Percentiles rank a stretch among this genome's conserved stretches.
Evolutionary conservation across 1,140 invertebrate genomes (phyloP).

Genomic region (Macrobrachium nipponense): DNA sequence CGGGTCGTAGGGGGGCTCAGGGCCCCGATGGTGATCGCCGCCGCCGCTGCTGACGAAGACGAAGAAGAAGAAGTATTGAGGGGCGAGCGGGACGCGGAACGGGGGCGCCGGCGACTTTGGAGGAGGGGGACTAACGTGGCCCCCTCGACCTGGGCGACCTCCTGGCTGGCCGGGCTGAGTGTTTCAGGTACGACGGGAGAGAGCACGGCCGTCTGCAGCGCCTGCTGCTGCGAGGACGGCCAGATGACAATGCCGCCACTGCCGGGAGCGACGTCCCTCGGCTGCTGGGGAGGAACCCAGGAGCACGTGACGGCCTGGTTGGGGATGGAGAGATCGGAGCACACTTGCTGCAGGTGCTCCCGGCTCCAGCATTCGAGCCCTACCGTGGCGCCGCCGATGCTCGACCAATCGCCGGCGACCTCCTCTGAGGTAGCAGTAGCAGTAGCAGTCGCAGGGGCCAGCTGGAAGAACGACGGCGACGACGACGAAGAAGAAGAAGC

Average conservation of each 20-base stretch:
- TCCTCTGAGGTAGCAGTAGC: not conserved
- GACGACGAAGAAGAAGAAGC: too few relatives aligned
- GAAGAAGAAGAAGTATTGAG: too few relatives aligned
- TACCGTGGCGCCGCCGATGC: slow-evolving; percentile 38
- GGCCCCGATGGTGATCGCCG: too few relatives aligned
- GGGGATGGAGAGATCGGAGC: slow-evolving; percentile 9
- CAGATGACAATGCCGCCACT: not conserved
- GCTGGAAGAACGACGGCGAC: slow-evolving; percentile 17
- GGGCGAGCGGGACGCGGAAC: slow-evolving; percentile 40
- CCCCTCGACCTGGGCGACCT: slow-evolving; percentile 25
- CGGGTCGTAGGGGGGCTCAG: too few relatives aligned
- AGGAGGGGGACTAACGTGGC: slow-evolving; percentile 19
- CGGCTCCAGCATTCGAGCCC: slow-evolving; percentile 34
- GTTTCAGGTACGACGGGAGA: slow-evolving; percentile 1
- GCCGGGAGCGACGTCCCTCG: not conserved
- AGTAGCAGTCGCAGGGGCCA: not conserved
- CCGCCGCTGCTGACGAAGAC: too few relatives aligned
- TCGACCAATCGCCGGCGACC: slow-evolving; percentile 30
- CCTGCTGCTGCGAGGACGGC: not conserved
- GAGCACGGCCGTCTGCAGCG: not conserved
- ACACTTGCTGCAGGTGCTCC: slow-evolving; percentile 22
- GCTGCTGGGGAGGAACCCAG: slow-evolving; percentile 25
- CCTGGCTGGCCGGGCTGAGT: slow-evolving; percentile 44
- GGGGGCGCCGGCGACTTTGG: slow-evolving; percentile 39
- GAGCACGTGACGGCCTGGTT: slow-evolving; percentile 23